Conservation (phyloP, 2,797 vertebrate genomes). For the Phoeniculus purpureus region DNA sequence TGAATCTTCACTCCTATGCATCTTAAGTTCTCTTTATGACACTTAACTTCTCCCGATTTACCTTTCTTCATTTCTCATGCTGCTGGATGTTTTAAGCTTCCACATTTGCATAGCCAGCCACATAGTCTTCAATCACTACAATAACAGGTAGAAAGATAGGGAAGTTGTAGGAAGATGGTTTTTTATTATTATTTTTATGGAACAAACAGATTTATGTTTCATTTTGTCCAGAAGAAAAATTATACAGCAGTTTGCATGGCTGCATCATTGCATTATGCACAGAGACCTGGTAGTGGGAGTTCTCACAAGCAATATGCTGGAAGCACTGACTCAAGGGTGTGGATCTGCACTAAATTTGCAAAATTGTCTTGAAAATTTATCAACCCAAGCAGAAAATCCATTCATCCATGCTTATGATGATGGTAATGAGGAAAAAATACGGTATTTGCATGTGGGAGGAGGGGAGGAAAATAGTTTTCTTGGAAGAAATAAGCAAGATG, state of each 20-base stretch:
- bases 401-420: slow-evolving; percentile 54
- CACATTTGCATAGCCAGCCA: neutral
- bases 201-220: slow-evolving; percentile 9
- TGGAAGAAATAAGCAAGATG: slow-evolving; percentile 5
- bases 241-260: slow-evolving; percentile 35
- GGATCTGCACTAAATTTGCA: slow-evolving; percentile 60
- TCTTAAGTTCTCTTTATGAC: neutral
- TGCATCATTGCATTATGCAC: slow-evolving; percentile 59
- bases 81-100: neutral
- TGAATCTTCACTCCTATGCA: neutral
- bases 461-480: neutral
- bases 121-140: neutral
- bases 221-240: slow-evolving; percentile 43
- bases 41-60: neutral
- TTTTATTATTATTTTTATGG: neutral
- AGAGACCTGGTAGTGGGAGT: slow-evolving; percentile 39
- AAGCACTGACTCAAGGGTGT: slow-evolving; percentile 37
- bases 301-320: slow-evolving; percentile 42
- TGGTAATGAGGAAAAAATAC: slow-evolving; percentile 48
- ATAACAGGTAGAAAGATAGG: neutral
- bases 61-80: neutral
- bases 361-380: slow-evolving; percentile 72
- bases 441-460: slow-evolving; percentile 29
- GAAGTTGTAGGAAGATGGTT: neutral
- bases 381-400: slow-evolving; percentile 61